phyloP scores from a whole-genome alignment of 2,888 invertebrate species.

The Amorpha juglandis region DNA sequence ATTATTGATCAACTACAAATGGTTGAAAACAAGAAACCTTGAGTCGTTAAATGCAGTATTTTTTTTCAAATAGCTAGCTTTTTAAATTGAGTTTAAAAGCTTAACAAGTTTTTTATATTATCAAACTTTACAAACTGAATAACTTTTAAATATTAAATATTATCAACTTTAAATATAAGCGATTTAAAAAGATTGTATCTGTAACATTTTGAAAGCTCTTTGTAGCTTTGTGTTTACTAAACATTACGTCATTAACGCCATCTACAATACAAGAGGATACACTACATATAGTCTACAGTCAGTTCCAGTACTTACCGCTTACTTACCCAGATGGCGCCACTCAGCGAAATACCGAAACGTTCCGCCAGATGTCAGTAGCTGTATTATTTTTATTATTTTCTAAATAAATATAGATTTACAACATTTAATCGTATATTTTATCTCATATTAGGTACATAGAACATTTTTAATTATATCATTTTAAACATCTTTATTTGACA shows the following conservation, averaged over 20 bases:
- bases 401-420: constrained; percentile 20
- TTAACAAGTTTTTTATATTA: too few relatives aligned
- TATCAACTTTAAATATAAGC: too few relatives aligned
- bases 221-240: neutral
- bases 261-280: neutral
- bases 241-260: neutral
- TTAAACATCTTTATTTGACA: constrained; percentile 67
- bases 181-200: too few relatives aligned
- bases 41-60: too few relatives aligned
- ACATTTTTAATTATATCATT: constrained; percentile 68
- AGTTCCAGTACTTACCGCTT: neutral
- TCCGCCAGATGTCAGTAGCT: constrained; percentile 10
- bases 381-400: neutral
- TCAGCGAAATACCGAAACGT: neutral
- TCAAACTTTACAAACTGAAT: too few relatives aligned
- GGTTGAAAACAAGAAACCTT: too few relatives aligned
- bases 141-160: too few relatives aligned
- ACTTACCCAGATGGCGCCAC: constrained; percentile 12
- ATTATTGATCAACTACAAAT: too few relatives aligned
- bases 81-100: too few relatives aligned
- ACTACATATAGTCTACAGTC: neutral
- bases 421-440: constrained; percentile 49
- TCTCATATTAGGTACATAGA: constrained; percentile 68
- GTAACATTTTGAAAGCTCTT: neutral
- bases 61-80: too few relatives aligned